Evolutionary conservation across 2,888 invertebrate species (phyloP).

Genomic region (Xestia ashworthii): DNA sequence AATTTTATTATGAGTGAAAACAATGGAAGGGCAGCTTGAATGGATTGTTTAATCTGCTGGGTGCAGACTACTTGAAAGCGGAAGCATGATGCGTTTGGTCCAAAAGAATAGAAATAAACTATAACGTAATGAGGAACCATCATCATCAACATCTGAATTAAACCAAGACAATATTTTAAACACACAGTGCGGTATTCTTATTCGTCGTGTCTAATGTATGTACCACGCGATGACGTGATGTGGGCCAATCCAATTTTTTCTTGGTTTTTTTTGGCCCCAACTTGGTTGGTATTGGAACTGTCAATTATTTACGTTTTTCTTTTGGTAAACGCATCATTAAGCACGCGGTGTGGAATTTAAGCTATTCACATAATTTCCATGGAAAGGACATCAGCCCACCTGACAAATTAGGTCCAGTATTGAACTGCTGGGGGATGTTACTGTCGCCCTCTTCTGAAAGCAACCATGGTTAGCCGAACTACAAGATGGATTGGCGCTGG

Average conservation of each 20-base stretch:
- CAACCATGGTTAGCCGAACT: slow-evolving; percentile 53
- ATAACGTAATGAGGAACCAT: neutral
- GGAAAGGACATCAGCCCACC: slow-evolving; percentile 50
- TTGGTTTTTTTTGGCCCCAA: neutral
- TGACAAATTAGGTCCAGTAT: slow-evolving; percentile 45
- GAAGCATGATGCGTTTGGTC: slow-evolving; percentile 43
- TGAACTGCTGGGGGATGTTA: slow-evolving; percentile 29
- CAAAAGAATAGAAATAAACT: slow-evolving; percentile 22
- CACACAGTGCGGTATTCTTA: too few species aligned
- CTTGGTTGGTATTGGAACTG: neutral
- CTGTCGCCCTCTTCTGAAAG: slow-evolving; percentile 59
- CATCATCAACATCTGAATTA: neutral
- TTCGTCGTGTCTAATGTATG: neutral
- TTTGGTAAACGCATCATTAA: slow-evolving; percentile 39
- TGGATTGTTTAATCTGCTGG: slow-evolving; percentile 52
- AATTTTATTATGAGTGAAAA: slow-evolving; percentile 14
- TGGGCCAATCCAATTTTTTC: neutral
- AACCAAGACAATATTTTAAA: neutral
- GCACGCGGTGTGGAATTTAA: slow-evolving; percentile 40
- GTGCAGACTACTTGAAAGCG: neutral
- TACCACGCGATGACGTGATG: neutral
- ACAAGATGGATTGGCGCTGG: slow-evolving; percentile 45
- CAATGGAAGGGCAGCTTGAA: slow-evolving; percentile 20
- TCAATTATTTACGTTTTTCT: neutral
- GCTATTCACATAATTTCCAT: slow-evolving; percentile 39